Evolutionary conservation across 2,113 vertebrate species (phyloP).

Genomic region (Mugil cephalus): DNA sequence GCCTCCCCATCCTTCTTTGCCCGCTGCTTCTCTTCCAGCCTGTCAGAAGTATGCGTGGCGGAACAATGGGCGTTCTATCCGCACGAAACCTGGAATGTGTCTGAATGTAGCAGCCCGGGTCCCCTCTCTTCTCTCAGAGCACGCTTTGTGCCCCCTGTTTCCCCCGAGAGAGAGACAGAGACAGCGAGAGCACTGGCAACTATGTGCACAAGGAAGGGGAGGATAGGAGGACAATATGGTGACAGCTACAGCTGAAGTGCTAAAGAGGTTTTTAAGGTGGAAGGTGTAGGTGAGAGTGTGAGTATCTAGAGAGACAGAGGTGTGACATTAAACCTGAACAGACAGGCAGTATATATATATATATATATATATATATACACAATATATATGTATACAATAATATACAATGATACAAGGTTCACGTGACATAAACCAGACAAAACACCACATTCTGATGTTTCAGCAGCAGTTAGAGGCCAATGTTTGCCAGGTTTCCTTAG

Average conservation of each 20-base stretch:
- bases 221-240: conserved; percentile 31
- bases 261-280: conserved; percentile 36
- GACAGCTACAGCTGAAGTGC: conserved; percentile 43
- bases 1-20: conserved; percentile 36
- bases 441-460: no score
- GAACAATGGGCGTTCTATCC: conserved; percentile 85
- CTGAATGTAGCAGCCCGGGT: conserved; percentile 81
- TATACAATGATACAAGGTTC: no score
- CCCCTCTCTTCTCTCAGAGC: conserved; percentile 73
- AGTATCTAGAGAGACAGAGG: neutral
- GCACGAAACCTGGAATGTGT: conserved; percentile 82
- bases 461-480: no score
- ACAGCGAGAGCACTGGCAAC: conserved; percentile 17
- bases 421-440: neutral
- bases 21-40: conserved; percentile 71
- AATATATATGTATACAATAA: no score
- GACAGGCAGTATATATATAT: neutral
- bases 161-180: conserved; percentile 47
- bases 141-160: conserved; percentile 72
- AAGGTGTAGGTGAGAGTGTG: conserved; percentile 31
- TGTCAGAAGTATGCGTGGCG: conserved; percentile 78
- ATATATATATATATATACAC: no score
- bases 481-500: no score
- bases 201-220: conserved; percentile 19
- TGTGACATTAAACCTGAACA: neutral